These are phyloP conservation scores for Botia kubotai DNA, from an alignment of 2,797 vertebrate species.

Conservation along the genomic window DNA sequence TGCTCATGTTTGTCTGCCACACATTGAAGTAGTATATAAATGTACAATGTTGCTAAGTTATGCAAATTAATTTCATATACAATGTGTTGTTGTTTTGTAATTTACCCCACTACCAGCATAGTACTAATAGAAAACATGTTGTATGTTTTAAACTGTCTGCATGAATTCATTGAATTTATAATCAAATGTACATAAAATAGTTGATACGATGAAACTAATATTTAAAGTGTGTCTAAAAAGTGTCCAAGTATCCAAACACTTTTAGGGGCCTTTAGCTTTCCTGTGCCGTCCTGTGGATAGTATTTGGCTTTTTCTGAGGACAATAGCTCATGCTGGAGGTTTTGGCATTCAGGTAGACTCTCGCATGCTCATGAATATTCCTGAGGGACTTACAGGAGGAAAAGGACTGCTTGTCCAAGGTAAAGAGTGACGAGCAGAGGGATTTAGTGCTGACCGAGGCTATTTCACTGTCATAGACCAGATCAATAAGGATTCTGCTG, in stretches of 20 bases:
- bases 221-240: background rate
- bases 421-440: slow-evolving; percentile 65
- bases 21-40: no score
- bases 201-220: background rate
- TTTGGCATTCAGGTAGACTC: slow-evolving; percentile 66
- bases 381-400: slow-evolving; percentile 57
- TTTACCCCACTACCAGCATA: no score
- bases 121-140: no score
- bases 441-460: slow-evolving; percentile 72
- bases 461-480: slow-evolving; percentile 59
- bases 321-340: slow-evolving; percentile 61
- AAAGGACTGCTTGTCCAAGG: slow-evolving; percentile 60
- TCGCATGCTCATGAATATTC: slow-evolving; percentile 70
- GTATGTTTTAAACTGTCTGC: background rate
- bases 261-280: background rate
- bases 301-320: slow-evolving; percentile 45
- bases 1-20: no score
- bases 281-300: slow-evolving; percentile 36
- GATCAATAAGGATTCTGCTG: slow-evolving; percentile 48
- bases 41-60: no score
- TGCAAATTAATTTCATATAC: no score
- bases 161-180: background rate
- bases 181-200: background rate
- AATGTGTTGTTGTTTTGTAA: no score
- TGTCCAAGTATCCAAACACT: background rate